A percentile compares a stretch with the other conserved stretches of the same genome.
Conservation (phyloP, 2,113 vertebrate species). For the Melanotaenia duboulayi region DNA sequence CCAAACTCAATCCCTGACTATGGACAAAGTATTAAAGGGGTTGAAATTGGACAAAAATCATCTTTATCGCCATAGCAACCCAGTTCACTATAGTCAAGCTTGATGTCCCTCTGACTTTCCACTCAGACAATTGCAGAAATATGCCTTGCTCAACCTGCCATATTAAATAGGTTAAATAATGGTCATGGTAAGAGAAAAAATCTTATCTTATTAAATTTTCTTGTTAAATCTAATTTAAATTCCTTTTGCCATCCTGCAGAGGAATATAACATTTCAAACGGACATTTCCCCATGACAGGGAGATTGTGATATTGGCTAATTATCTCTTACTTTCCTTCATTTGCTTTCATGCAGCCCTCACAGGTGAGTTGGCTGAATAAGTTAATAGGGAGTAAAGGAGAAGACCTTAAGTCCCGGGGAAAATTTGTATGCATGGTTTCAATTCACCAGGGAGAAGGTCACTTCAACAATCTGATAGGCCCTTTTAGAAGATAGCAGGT, state of each 20-base stretch:
- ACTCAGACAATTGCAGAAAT: constrained; percentile 40
- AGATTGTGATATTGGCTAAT: constrained; percentile 76
- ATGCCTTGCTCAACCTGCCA: constrained; percentile 69
- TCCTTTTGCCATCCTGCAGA: constrained; percentile 55
- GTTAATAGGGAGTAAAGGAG: constrained; percentile 58
- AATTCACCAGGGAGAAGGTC: constrained; percentile 76
- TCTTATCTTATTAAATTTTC: constrained; percentile 71
- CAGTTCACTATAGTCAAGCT: constrained; percentile 42
- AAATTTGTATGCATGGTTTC: constrained; percentile 76
- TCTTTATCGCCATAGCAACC: constrained; percentile 72
- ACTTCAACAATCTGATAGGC: constrained; percentile 75
- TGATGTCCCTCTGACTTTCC: constrained; percentile 52
- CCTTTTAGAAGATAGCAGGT: constrained; percentile 63
- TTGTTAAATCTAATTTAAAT: constrained; percentile 73
- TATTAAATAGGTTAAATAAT: constrained; percentile 78
- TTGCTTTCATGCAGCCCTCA: constrained; percentile 69
- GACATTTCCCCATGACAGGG: constrained; percentile 66
- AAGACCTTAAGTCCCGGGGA: constrained; percentile 34
- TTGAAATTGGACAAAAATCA: constrained; percentile 70
- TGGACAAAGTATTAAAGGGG: constrained; percentile 64
- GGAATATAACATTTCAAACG: constrained; percentile 73
- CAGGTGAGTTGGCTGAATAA: constrained; percentile 72
- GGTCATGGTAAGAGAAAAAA: constrained; percentile 60
- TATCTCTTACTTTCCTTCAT: constrained; percentile 67
- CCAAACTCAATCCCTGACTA: constrained; percentile 61